Evolutionary conservation across 2,797 vertebrate species (phyloP), one percentile per base, ranked within the genome.

Genomic region (Distichodus sexfasciatus): DNA sequence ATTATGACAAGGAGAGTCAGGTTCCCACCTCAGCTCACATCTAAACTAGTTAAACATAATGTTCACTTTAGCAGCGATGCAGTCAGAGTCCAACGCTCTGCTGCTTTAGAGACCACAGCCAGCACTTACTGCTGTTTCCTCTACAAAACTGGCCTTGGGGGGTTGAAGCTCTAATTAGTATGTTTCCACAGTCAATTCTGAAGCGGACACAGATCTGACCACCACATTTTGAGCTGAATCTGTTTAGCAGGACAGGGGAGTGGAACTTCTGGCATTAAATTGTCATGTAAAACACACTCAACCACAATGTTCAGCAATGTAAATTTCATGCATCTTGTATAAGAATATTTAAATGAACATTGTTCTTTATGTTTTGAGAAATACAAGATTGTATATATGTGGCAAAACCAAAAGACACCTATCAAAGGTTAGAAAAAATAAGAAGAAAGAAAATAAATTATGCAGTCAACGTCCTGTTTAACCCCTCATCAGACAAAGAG

Each of bases 391-490:
- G 79, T 63, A 79, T 78, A 80, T 69, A 83, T 79, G 66, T 79
- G 84, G 78, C 76, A 72, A 74, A 75, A 83, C 77, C 78, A 74
- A 74, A 78, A 51, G 47, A 82, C 78, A 60, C 65, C 71, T 69
- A 78, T 89, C 81, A 88, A 87, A 89, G 85, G 79, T 82, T 87
- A 71, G 72, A 86, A 69, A 78, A 86, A 76, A 85, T 84, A 76
- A 78, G 78, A 85, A 86, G 77, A 87, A 88, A 80, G 60, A 76
- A 87, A 87, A 87, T 90, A 83, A 89, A 92, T 92, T 88, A 92
- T 90, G 88, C 87, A 90, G 87, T 85, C 88, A 85, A 86, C 84
- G 83, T 89, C 87, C 83, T 87, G 77, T 85, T 90, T 91, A 91
- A 91, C 88, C 89, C 88, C 88, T 90, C 84, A 87, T 91, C 87